Percentiles rank a stretch among this genome's conserved stretches.
These are phyloP conservation scores for Pogona vitticeps DNA, from an alignment of 2,113 vertebrate genomes.

Conservation along the genomic window DNA sequence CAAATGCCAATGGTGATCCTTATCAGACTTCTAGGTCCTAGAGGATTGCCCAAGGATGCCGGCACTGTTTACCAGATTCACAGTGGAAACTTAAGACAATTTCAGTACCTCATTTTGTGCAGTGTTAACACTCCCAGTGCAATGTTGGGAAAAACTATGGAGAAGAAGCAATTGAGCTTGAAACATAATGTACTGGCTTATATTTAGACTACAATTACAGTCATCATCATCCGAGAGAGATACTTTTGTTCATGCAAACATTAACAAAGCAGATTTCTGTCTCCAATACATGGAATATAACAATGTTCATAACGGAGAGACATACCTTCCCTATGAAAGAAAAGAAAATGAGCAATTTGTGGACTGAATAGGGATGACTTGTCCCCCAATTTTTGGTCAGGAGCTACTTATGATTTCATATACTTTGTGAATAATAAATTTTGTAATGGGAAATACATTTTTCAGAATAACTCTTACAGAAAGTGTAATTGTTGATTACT, in stretches of 20 bases:
- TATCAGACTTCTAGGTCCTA: too few relatives aligned
- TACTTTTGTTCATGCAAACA: too few relatives aligned
- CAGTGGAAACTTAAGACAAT: too few relatives aligned
- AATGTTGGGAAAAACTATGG: background rate
- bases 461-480: background rate
- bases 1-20: too few relatives aligned
- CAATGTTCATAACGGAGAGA: background rate
- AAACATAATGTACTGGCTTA: background rate
- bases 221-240: too few relatives aligned
- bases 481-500: background rate
- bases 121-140: background rate
- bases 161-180: background rate
- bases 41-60: too few relatives aligned
- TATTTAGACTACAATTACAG: too few relatives aligned
- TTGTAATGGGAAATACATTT: too few relatives aligned
- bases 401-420: background rate
- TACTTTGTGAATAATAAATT: too few relatives aligned
- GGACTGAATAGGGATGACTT: background rate
- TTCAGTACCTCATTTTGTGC: background rate
- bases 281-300: background rate
- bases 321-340: background rate
- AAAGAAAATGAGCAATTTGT: background rate
- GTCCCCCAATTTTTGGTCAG: too few relatives aligned
- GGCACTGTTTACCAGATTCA: too few relatives aligned
- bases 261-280: too few relatives aligned